These are phyloP conservation scores for Cirrhinus mrigala DNA, from an alignment of 2,797 vertebrate genomes.

Conservation along the genomic window DNA sequence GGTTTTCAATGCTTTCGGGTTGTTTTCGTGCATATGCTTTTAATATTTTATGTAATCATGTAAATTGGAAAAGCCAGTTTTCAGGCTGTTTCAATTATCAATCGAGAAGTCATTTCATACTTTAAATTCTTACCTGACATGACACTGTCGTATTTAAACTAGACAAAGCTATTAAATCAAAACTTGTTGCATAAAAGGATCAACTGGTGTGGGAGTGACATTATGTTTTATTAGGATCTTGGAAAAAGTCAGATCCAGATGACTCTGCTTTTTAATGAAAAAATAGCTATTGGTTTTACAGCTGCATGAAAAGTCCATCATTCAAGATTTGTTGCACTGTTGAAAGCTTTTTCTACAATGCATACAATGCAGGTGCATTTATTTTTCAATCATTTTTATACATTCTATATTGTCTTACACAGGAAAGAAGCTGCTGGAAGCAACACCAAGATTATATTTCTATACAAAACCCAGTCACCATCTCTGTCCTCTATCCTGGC, in stretches of 20 bases:
- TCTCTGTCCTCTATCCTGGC: slow-evolving; percentile 54
- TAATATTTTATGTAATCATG: slow-evolving; percentile 78
- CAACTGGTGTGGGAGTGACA: slow-evolving; percentile 45
- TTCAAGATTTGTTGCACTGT: background rate
- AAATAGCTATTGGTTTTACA: slow-evolving; percentile 21
- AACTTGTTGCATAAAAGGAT: slow-evolving; percentile 55
- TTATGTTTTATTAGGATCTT: slow-evolving; percentile 41
- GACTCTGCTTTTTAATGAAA: slow-evolving; percentile 58
- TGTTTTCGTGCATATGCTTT: slow-evolving; percentile 72
- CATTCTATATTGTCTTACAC: background rate
- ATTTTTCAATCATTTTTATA: background rate
- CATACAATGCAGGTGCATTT: background rate
- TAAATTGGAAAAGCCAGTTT: slow-evolving; percentile 47
- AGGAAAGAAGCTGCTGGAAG: background rate
- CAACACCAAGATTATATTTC: background rate
- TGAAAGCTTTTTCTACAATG: background rate
- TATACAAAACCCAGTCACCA: background rate
- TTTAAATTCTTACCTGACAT: slow-evolving; percentile 67
- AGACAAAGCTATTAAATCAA: slow-evolving; percentile 53
- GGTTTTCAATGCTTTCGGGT: slow-evolving; percentile 13
- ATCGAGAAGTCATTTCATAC: slow-evolving; percentile 66
- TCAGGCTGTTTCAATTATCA: slow-evolving; percentile 60
- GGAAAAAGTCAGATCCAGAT: slow-evolving; percentile 42
- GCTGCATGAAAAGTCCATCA: background rate
- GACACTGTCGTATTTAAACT: slow-evolving; percentile 41